phyloP scores from a whole-genome alignment of 2,797 vertebrate species.

The Synaphobranchus kaupii region DNA sequence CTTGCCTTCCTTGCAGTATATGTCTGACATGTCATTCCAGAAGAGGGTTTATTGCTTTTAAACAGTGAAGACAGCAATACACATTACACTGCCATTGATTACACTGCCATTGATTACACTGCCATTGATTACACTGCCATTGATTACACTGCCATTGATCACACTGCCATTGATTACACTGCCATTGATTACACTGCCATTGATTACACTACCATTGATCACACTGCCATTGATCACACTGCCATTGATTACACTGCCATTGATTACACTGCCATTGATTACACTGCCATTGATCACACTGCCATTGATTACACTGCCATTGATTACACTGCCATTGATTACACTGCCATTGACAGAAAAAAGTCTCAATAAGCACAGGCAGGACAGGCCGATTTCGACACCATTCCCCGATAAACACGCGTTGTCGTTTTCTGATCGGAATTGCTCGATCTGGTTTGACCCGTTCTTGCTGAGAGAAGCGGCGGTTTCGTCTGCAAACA shows the following conservation, averaged over 20 bases:
- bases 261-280: too few species aligned
- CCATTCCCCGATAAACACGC: not conserved
- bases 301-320: too few species aligned
- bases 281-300: too few species aligned
- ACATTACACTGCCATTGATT: not conserved
- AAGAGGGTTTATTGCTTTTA: not conserved
- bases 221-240: too few species aligned
- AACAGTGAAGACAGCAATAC: not conserved
- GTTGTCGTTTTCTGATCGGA: constrained; percentile 26
- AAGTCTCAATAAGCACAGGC: not conserved
- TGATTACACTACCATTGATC: too few species aligned
- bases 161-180: too few species aligned
- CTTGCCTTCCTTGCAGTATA: not conserved
- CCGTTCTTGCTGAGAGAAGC: constrained; percentile 37
- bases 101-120: too few species aligned
- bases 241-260: too few species aligned
- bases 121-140: too few species aligned
- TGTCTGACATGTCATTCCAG: not conserved
- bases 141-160: too few species aligned
- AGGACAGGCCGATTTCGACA: not conserved
- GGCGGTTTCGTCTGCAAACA: not conserved
- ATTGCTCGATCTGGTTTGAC: constrained; percentile 40
- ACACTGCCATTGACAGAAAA: not conserved
- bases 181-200: too few species aligned
- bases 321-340: too few species aligned